Base-by-base conservation (phyloP, 2,113 vertebrate genomes). In the Anguilla japonica region DNA sequence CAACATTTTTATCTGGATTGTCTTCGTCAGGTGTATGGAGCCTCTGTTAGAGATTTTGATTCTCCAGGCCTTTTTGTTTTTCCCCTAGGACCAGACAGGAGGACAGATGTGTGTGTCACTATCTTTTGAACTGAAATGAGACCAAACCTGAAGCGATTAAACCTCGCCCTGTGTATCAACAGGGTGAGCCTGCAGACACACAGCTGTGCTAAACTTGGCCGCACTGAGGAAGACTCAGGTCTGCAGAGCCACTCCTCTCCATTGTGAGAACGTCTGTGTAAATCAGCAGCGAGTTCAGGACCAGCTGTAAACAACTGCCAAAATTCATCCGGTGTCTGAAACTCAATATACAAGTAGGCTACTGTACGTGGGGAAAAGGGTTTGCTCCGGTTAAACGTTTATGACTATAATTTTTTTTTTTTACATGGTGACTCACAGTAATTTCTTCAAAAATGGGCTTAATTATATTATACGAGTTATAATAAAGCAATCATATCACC, bases 261-360 rank as follows among this genome's bases (percentile, higher is more conserved):
- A 90, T 87, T 80, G 18, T 71, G 91, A 90, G 82, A 91, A 89
- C 85, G 91, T 91, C 89, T 91, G 88, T 75, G 78, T 75, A 16
- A 87, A 18, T 46, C 63, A 14, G 63, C 57, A 29, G 50, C n/a
- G 15, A 50, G 89, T 85, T 16, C 34, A 80, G 2, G 83, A 80
- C 83, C 83, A 90, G 75, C 86, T 92, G 83, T 85, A 89, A 85
- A 92, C 89, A 89, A 90, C 87, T 78, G 82, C 67, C 85, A 50
- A 80, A 79, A 67, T 34, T 83, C 87, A 91, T 90, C 71, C 63
- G 50, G 41, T 79, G 26, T 71, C 29, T 87, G 86, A 87, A 91
- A 89, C 71, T 11, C 85, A 60, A 90, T 57, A 85, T 4, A 78
- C 1, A 81, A 85, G 40, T 78, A 53, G 13, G 43, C 83, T 80